These are phyloP conservation scores for Trissolcus basalis DNA, from an alignment of 1,140 invertebrate genomes.

Conservation along the genomic window DNA sequence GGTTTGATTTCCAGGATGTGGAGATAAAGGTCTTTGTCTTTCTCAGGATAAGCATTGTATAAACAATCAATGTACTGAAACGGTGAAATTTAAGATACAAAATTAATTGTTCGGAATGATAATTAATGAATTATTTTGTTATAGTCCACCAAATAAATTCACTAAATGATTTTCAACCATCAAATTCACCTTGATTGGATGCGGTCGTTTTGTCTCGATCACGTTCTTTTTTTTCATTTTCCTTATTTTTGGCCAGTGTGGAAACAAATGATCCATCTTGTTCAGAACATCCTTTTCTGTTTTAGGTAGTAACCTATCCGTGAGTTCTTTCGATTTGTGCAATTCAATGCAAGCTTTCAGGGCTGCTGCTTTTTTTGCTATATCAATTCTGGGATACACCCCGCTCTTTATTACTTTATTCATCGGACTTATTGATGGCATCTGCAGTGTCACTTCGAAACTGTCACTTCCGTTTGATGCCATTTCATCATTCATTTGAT, in stretches of 20 bases:
- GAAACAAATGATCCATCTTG: conserved; percentile 72
- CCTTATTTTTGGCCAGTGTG: conserved; percentile 76
- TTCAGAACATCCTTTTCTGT: conserved; percentile 65
- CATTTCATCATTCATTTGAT: too few relatives aligned
- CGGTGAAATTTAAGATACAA: background rate
- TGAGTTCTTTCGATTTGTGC: conserved; percentile 85
- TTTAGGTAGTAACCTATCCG: conserved; percentile 86
- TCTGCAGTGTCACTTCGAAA: conserved; percentile 22
- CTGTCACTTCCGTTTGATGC: background rate
- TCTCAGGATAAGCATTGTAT: conserved; percentile 68
- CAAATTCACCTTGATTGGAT: conserved; percentile 77
- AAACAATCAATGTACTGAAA: conserved; percentile 76
- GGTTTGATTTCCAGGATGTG: conserved; percentile 81
- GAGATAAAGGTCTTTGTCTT: conserved; percentile 70
- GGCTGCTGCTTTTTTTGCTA: conserved; percentile 88
- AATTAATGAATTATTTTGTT: too few relatives aligned
- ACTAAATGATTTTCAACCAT: too few relatives aligned
- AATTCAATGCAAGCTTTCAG: conserved; percentile 84
- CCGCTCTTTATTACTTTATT: background rate
- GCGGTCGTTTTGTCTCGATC: conserved; percentile 78
- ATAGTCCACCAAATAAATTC: too few relatives aligned
- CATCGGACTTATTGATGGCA: conserved; percentile 15
- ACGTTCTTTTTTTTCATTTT: background rate
- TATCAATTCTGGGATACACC: conserved; percentile 67
- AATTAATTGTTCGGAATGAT: too few relatives aligned